Percentiles rank a stretch among this genome's conserved stretches.
phyloP scores from a whole-genome alignment of 2,797 vertebrate species.

The Myripristis jacobus region DNA sequence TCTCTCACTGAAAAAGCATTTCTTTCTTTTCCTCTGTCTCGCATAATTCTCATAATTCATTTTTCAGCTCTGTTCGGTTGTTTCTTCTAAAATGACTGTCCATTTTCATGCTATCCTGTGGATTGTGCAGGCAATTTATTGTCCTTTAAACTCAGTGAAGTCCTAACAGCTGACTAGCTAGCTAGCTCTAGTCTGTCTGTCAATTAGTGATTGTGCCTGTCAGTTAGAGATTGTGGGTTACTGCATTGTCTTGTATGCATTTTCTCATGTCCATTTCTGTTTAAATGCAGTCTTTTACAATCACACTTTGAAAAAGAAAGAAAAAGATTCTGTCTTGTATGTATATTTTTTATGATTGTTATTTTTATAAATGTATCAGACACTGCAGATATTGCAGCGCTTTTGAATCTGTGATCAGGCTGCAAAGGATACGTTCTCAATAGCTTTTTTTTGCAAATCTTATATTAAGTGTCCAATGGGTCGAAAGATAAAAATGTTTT shows the following conservation, averaged over 20 bases:
- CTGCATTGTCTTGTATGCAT: conserved; percentile 69
- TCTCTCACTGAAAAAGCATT: conserved; percentile 32
- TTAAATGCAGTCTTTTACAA: conserved; percentile 76
- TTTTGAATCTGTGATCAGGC: conserved; percentile 82
- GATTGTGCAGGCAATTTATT: conserved; percentile 69
- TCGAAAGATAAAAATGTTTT: conserved; percentile 81
- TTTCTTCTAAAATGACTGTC: conserved; percentile 53
- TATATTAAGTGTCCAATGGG: conserved; percentile 79
- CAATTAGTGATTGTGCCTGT: conserved; percentile 73
- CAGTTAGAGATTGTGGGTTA: conserved; percentile 72
- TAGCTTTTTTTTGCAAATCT: conserved; percentile 72
- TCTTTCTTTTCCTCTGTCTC: conserved; percentile 48
- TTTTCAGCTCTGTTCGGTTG: conserved; percentile 52
- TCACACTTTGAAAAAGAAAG: conserved; percentile 67
- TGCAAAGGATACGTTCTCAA: conserved; percentile 80
- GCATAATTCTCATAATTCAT: conserved; percentile 43
- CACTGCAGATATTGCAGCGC: conserved; percentile 76
- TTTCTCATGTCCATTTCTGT: conserved; percentile 63
- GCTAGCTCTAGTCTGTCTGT: conserved; percentile 71
- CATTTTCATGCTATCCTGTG: conserved; percentile 60
- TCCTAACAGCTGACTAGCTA: conserved; percentile 64
- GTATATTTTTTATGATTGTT: conserved; percentile 82
- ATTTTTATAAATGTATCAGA: conserved; percentile 80
- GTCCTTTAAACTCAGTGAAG: conserved; percentile 70
- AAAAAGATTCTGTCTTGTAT: conserved; percentile 71